Evolutionary conservation across 2,113 vertebrate genomes (phyloP).

Genomic region (Asarcornis scutulata): DNA sequence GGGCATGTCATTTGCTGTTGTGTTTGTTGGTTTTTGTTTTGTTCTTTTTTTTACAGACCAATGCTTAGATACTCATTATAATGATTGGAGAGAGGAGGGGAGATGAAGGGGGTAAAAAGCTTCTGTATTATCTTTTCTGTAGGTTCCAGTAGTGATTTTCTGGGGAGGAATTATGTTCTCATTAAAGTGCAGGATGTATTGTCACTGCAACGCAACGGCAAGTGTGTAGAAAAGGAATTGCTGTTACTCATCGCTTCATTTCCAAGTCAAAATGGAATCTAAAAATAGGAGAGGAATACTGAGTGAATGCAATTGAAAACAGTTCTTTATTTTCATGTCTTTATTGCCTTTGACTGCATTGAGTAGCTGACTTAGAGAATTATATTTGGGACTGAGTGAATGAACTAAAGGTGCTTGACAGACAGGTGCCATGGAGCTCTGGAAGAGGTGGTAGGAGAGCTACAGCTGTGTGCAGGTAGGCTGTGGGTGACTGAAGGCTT

Average conservation of each 20-base stretch:
- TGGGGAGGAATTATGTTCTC: background rate
- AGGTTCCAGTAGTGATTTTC: background rate
- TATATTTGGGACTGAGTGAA: background rate
- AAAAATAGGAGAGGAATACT: slow-evolving; percentile 21
- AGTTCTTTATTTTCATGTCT: background rate
- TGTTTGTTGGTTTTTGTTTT: background rate
- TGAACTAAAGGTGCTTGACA: background rate
- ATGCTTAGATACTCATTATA: background rate
- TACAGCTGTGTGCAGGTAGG: background rate
- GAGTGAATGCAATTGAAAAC: background rate
- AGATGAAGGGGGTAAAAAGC: background rate
- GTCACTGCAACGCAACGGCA: background rate
- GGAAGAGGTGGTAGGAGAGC: background rate
- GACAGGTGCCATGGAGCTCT: background rate
- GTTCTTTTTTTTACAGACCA: background rate
- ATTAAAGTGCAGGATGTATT: background rate
- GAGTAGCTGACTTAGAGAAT: background rate
- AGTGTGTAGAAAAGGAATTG: slow-evolving; percentile 39
- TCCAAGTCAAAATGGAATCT: slow-evolving; percentile 23
- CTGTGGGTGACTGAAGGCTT: background rate
- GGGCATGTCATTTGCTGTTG: background rate
- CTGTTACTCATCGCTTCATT: background rate
- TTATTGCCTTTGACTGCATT: background rate
- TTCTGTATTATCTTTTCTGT: background rate
- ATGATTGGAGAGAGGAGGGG: background rate